Conservation (phyloP, 2,797 vertebrate genomes). For the Acanthurus lineatus region DNA sequence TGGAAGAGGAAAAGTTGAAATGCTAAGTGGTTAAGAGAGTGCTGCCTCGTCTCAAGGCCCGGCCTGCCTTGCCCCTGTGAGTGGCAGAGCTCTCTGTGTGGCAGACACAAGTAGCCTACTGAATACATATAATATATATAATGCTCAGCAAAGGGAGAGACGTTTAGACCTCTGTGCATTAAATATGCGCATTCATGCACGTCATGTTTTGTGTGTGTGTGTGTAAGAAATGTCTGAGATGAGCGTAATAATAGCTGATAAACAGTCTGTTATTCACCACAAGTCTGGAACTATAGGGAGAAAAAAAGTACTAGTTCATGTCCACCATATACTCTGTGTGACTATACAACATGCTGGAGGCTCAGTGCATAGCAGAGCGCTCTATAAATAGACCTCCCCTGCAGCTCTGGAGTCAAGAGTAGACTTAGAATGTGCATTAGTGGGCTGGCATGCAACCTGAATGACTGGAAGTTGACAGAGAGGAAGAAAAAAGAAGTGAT, state of each 20-base stretch:
- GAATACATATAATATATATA: not conserved
- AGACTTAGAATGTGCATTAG: conserved; percentile 77
- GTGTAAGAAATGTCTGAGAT: conserved; percentile 12
- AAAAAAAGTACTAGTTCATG: conserved; percentile 35
- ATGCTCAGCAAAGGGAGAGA: not conserved
- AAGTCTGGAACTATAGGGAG: conserved; percentile 29
- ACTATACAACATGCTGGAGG: conserved; percentile 72
- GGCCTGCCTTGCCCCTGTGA: conserved; percentile 33
- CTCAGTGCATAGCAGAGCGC: conserved; percentile 71
- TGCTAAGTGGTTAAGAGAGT: conserved; percentile 67
- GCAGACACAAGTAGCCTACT: not conserved
- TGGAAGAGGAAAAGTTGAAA: conserved; percentile 68
- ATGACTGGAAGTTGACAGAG: conserved; percentile 64
- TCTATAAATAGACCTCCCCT: conserved; percentile 84
- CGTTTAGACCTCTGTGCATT: no score
- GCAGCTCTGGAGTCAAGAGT: conserved; percentile 73
- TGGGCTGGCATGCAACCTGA: conserved; percentile 57
- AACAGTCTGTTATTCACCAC: conserved; percentile 32
- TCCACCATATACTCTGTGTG: conserved; percentile 59
- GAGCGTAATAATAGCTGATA: conserved; percentile 14
- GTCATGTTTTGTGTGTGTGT: not conserved
- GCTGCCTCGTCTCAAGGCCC: conserved; percentile 34
- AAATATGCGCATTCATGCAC: not conserved
- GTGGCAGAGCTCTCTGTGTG: not conserved
- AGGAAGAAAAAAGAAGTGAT: conserved; percentile 54